phyloP scores from a whole-genome alignment of 2,888 invertebrate genomes.

The Ganaspis brasiliensis region DNA sequence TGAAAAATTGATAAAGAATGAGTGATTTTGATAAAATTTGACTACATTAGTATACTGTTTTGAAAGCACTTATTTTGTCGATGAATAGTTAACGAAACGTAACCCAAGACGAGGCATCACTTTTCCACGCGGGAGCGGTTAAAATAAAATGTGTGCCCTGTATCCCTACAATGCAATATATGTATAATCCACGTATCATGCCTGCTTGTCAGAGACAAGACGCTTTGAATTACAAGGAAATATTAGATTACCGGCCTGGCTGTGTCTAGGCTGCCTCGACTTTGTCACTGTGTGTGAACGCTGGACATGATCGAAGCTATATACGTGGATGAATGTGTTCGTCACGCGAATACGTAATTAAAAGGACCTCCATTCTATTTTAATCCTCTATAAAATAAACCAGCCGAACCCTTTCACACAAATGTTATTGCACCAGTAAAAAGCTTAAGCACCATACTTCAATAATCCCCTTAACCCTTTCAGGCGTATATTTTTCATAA shows the following conservation, averaged over 20 bases:
- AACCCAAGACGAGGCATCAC: constrained; percentile 7
- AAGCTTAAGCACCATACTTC: too few relatives aligned
- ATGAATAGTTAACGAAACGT: neutral
- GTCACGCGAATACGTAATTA: constrained; percentile 21
- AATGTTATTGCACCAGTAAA: too few relatives aligned
- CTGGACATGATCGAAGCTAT: constrained; percentile 22
- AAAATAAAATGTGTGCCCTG: constrained; percentile 20
- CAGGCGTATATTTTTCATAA: too few relatives aligned
- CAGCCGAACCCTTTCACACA: neutral
- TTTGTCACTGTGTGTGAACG: constrained; percentile 23
- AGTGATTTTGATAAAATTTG: neutral
- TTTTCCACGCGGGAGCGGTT: constrained; percentile 1
- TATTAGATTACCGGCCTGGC: constrained; percentile 71
- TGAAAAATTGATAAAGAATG: too few relatives aligned
- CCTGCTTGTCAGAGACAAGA: constrained; percentile 43
- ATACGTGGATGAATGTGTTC: constrained; percentile 29
- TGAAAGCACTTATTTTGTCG: neutral
- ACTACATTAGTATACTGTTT: neutral
- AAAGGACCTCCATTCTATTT: constrained; percentile 16
- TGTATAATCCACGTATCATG: constrained; percentile 9
- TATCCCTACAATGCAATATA: neutral
- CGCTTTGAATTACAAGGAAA: constrained; percentile 74
- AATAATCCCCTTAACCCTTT: too few relatives aligned
- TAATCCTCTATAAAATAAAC: neutral
- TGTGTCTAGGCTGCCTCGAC: neutral